phyloP scores from a whole-genome alignment of 2,113 vertebrate species.

The Cranoglanis bouderius region DNA sequence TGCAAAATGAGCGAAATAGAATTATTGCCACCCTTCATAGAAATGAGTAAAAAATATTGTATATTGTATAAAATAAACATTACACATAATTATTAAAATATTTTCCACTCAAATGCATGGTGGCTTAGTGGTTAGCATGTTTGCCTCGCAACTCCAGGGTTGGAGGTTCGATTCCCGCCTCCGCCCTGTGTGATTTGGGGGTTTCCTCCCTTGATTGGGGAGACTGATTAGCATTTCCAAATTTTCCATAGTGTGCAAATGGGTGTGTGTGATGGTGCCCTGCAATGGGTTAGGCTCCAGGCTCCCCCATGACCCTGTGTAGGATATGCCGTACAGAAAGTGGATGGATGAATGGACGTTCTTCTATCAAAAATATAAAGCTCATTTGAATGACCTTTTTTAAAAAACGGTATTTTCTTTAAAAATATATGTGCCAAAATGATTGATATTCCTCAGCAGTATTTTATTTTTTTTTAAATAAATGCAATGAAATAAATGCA shows the following conservation, averaged over 20 bases:
- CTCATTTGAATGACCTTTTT: not conserved
- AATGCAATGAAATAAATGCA: not conserved
- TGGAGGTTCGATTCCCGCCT: no score
- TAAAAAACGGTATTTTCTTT: not conserved
- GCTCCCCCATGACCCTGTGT: no score
- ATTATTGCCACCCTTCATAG: not conserved
- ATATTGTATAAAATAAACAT: not conserved
- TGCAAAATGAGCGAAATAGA: not conserved
- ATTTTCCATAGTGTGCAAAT: no score
- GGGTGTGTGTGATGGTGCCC: no score
- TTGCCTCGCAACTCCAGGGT: no score
- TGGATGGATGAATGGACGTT: not conserved
- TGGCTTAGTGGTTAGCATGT: no score
- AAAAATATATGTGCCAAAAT: not conserved
- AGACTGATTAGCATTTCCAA: no score
- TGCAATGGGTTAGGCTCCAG: no score
- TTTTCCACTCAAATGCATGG: not conserved
- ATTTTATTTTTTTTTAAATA: not conserved
- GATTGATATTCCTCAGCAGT: not conserved
- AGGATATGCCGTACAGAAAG: no score
- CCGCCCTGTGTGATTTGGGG: no score
- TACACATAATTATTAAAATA: not conserved
- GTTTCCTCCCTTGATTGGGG: no score
- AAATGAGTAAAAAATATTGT: not conserved
- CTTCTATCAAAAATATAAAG: not conserved